Conservation (phyloP, 2,888 invertebrate genomes). For the Morpho helenor region DNA sequence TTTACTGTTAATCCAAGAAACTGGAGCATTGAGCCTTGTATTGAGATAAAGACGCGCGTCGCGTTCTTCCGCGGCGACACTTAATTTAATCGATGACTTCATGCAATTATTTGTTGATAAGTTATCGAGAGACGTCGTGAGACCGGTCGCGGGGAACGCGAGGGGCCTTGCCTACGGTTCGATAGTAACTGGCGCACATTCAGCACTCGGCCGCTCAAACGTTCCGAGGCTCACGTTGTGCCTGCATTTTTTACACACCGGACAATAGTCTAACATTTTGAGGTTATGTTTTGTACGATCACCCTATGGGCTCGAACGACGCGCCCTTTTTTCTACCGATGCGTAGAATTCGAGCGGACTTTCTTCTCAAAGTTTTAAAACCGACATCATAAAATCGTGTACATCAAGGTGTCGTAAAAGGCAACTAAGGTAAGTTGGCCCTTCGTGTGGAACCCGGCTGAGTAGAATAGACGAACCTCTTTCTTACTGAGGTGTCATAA, state of each 20-base stretch:
- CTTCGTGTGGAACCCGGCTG: too few relatives aligned
- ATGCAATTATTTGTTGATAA: constrained; percentile 71
- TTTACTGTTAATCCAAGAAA: constrained; percentile 30
- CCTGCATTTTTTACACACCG: constrained; percentile 66
- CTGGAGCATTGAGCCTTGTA: constrained; percentile 25
- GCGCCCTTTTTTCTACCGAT: constrained; percentile 12
- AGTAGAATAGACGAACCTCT: too few relatives aligned
- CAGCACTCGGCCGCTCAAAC: constrained; percentile 25
- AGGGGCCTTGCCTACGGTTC: constrained; percentile 51
- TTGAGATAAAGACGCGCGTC: constrained; percentile 9
- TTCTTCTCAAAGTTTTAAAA: too few relatives aligned
- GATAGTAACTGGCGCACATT: constrained; percentile 49
- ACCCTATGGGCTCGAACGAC: constrained; percentile 20
- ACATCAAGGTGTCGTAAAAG: neutral
- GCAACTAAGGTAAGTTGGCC: too few relatives aligned
- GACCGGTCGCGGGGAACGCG: constrained; percentile 37
- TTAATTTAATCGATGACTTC: constrained; percentile 74
- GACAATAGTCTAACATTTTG: constrained; percentile 59
- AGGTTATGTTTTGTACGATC: constrained; percentile 63
- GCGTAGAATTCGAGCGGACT: neutral
- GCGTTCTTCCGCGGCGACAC: constrained; percentile 35
- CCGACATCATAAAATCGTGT: constrained; percentile 10
- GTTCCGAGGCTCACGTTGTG: constrained; percentile 36
- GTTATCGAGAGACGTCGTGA: constrained; percentile 56
- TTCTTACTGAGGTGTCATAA: too few relatives aligned